Conservation (phyloP, 1,140 invertebrate genomes). For the Drosophila pallidifrons region DNA sequence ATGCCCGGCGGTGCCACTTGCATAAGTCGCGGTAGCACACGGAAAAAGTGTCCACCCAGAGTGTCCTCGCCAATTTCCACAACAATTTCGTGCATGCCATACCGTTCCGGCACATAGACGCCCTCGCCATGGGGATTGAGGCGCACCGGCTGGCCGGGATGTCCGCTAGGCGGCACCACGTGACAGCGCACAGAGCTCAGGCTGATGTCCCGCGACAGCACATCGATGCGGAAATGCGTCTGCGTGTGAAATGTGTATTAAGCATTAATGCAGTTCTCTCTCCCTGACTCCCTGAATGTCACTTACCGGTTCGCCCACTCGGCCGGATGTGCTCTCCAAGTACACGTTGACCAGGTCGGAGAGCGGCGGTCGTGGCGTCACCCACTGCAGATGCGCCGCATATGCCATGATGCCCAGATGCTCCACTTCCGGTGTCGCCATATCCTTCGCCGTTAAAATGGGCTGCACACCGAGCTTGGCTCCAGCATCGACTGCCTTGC, state of each 20-base stretch:
- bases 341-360: constrained; percentile 91
- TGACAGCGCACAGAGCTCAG: constrained; percentile 92
- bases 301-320: constrained; percentile 93
- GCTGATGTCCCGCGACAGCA: constrained; percentile 91
- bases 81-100: constrained; percentile 95
- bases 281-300: not conserved
- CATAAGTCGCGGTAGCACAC: constrained; percentile 93
- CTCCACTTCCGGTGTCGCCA: constrained; percentile 97
- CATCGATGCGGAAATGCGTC: constrained; percentile 93
- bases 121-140: constrained; percentile 91
- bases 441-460: constrained; percentile 95
- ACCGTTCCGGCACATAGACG: constrained; percentile 94
- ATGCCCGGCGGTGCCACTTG: constrained; percentile 95
- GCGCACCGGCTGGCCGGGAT: constrained; percentile 87
- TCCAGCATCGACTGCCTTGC: constrained; percentile 89
- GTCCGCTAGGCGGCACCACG: constrained; percentile 91
- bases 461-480: constrained; percentile 93
- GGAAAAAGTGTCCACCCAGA: constrained; percentile 90
- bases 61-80: constrained; percentile 88
- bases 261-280: constrained; percentile 48
- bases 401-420: constrained; percentile 98
- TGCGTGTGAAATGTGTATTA: constrained; percentile 85
- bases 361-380: constrained; percentile 92
- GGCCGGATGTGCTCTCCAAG: constrained; percentile 91
- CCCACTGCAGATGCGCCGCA: constrained; percentile 94